phyloP scores from a whole-genome alignment of 2,113 vertebrate species.

The Lepus americanus region DNA sequence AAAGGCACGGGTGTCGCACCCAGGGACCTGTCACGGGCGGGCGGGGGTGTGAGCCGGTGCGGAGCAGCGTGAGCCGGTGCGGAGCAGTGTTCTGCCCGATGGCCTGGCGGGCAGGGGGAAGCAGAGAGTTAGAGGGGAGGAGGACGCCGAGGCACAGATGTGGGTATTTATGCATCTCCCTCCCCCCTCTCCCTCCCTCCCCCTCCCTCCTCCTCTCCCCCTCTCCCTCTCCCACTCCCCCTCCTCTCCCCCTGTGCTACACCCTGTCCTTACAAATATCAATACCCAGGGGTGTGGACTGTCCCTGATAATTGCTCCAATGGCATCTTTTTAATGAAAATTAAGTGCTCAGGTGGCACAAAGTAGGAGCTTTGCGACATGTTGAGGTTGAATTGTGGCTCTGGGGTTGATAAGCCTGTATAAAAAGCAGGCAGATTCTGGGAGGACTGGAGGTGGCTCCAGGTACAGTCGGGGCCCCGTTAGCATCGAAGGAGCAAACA shows the following conservation, averaged over 20 bases:
- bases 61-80: accelerated
- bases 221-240: too few relatives aligned
- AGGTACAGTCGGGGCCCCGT: constrained; percentile 55
- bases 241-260: background rate
- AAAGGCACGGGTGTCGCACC: accelerated
- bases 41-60: accelerated
- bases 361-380: constrained; percentile 81
- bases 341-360: constrained; percentile 84
- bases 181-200: too few relatives aligned
- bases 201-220: too few relatives aligned
- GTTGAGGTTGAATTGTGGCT: constrained; percentile 82
- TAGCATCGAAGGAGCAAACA: constrained; percentile 78
- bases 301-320: constrained; percentile 85
- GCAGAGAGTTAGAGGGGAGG: background rate
- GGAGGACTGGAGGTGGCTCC: constrained; percentile 5
- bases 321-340: constrained; percentile 89
- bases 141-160: accelerated
- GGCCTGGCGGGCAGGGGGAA: background rate
- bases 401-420: constrained; percentile 81
- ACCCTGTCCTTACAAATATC: background rate
- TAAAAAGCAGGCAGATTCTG: constrained; percentile 78
- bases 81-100: accelerated
- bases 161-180: constrained; percentile 9
- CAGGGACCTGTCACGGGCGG: background rate
- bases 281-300: background rate